These are phyloP conservation scores for Dolichomitus sp. DNA, from an alignment of 2,888 invertebrate genomes.

Conservation along the genomic window DNA sequence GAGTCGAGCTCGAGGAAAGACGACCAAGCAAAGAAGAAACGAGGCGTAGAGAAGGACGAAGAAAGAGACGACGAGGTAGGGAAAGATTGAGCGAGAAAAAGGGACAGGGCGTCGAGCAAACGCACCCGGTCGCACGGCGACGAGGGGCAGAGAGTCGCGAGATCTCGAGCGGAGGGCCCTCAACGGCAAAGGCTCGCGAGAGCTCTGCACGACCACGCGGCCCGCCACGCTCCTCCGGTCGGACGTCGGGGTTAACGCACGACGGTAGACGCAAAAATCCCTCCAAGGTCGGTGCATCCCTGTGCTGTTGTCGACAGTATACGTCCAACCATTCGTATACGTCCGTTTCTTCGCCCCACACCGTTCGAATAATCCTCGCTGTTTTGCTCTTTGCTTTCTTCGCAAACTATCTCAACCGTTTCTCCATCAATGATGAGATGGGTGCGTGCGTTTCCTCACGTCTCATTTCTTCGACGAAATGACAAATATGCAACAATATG, in stretches of 20 bases:
- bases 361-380: slow-evolving; percentile 61
- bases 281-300: slow-evolving; percentile 86
- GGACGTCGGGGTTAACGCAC: slow-evolving; percentile 82
- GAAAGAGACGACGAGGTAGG: slow-evolving; percentile 59
- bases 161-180: slow-evolving; percentile 64
- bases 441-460: background rate
- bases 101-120: slow-evolving; percentile 59
- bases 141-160: slow-evolving; percentile 50
- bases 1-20: slow-evolving; percentile 15
- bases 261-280: slow-evolving; percentile 85
- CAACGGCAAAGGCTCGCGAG: slow-evolving; percentile 41
- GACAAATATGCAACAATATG: background rate
- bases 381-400: slow-evolving; percentile 60
- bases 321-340: slow-evolving; percentile 54
- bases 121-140: slow-evolving; percentile 52
- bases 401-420: slow-evolving; percentile 50
- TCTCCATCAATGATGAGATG: slow-evolving; percentile 27
- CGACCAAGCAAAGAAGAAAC: slow-evolving; percentile 51
- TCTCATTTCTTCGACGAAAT: background rate
- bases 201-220: slow-evolving; percentile 52
- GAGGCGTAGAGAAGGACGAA: slow-evolving; percentile 57
- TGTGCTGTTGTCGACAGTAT: slow-evolving; percentile 65
- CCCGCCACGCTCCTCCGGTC: slow-evolving; percentile 67
- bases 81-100: slow-evolving; percentile 61
- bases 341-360: slow-evolving; percentile 67